Percentiles rank a stretch among this genome's conserved stretches.
phyloP scores from a whole-genome alignment of 2,888 invertebrate genomes.

The Esperia sulphurella region DNA sequence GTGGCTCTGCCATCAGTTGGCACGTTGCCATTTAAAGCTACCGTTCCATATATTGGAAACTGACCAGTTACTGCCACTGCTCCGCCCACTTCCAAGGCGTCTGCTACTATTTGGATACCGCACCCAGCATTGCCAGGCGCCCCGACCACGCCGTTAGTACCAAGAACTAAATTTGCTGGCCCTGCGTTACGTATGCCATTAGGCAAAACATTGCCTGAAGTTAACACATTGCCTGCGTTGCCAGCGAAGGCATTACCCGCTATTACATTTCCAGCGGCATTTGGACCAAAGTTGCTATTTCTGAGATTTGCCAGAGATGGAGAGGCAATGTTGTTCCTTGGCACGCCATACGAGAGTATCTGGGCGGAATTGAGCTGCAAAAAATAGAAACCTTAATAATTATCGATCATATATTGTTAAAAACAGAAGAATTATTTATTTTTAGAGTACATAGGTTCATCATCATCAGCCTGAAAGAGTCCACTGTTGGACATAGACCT shows the following conservation, averaged over 20 bases:
- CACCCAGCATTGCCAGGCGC: conserved; percentile 27
- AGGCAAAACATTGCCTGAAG: not conserved
- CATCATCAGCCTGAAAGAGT: too few species aligned
- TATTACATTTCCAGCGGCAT: not conserved
- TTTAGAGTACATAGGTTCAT: too few species aligned
- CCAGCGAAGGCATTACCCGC: too few species aligned
- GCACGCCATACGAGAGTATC: not conserved
- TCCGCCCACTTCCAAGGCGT: conserved; percentile 50
- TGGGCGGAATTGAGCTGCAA: conserved; percentile 26
- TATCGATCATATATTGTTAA: too few species aligned
- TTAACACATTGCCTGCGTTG: not conserved
- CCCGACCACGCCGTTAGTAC: conserved; percentile 17
- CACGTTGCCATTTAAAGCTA: conserved; percentile 43
- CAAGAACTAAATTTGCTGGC: not conserved
- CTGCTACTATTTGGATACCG: conserved; percentile 43
- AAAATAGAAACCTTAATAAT: conserved; percentile 8
- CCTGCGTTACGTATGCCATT: not conserved
- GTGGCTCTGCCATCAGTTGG: conserved; percentile 42
- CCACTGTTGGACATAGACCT: too few species aligned
- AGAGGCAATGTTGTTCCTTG: not conserved
- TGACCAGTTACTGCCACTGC: conserved; percentile 43
- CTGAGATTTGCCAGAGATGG: not conserved
- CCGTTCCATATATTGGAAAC: conserved; percentile 49
- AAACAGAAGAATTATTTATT: too few species aligned
- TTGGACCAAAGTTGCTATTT: not conserved